Evolutionary conservation across 37 sponge, comb jelly and placozoan genomes (phyloP).

Genomic region (Halisarca cf. caerulea): DNA sequence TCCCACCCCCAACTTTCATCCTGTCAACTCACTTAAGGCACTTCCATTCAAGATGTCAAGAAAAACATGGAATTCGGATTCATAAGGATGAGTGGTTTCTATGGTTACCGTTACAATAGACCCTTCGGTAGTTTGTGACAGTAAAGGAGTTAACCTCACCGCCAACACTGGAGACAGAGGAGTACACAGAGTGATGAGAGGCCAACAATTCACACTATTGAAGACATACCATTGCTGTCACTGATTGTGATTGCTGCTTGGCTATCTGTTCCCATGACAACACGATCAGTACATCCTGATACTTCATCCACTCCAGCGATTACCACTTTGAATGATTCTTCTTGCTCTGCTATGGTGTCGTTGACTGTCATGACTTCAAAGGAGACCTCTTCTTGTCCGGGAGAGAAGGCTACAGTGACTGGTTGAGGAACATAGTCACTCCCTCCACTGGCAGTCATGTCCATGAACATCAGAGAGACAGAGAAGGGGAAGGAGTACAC

Average conservation of each 20-base stretch:
- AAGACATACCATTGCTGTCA: not conserved
- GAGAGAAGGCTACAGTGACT: not conserved
- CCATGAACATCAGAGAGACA: not conserved
- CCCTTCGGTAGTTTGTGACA: not conserved
- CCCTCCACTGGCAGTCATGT: not conserved
- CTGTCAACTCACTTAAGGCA: not conserved
- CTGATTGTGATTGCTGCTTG: not conserved
- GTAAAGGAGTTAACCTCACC: not conserved
- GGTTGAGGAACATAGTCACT: conserved; percentile 5
- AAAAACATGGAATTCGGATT: not conserved
- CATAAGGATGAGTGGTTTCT: not conserved
- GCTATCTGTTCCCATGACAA: not conserved
- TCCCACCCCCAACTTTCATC: too few species aligned
- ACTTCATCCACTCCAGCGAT: not conserved
- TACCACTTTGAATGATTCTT: not conserved
- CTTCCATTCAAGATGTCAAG: not conserved
- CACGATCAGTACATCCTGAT: not conserved
- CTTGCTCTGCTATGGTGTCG: not conserved
- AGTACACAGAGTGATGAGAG: not conserved
- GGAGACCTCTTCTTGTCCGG: not conserved
- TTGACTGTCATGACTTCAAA: not conserved
- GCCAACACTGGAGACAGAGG: not conserved
- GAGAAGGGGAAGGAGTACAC: not conserved
- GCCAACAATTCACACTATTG: not conserved
- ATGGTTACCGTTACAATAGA: not conserved